Percentiles rank a stretch among this genome's conserved stretches.
Evolutionary conservation across 2,797 vertebrate genomes (phyloP).

Genomic region (Momotus momota): DNA sequence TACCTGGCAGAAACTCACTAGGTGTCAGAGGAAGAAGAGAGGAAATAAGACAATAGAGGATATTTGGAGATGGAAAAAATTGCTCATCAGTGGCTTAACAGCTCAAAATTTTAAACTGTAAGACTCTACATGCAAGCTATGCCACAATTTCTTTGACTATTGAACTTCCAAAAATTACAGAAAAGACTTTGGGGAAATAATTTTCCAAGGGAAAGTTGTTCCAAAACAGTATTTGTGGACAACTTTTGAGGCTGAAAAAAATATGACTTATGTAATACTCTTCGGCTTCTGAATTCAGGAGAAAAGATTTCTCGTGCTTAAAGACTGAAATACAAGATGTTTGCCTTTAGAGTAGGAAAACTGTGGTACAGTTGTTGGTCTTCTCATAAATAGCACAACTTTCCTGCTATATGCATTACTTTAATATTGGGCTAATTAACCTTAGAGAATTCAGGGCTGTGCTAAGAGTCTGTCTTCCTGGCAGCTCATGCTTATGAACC

Average conservation of each 20-base stretch:
- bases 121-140: neutral
- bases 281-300: neutral
- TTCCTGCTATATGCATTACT: neutral
- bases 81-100: neutral
- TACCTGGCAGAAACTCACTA: neutral
- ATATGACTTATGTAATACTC: neutral
- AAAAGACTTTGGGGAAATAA: neutral
- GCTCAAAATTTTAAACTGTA: neutral
- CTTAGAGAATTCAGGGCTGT: neutral
- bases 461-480: neutral
- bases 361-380: neutral
- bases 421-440: neutral
- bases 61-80: neutral
- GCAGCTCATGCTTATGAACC: neutral
- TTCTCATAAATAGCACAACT: neutral
- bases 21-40: neutral
- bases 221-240: neutral
- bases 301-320: neutral
- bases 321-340: neutral
- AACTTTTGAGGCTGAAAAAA: neutral
- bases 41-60: neutral
- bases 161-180: neutral
- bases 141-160: neutral
- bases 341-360: neutral
- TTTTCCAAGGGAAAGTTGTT: neutral